phyloP scores from a whole-genome alignment of 2,797 vertebrate genomes.

The Graptemys geographica region DNA sequence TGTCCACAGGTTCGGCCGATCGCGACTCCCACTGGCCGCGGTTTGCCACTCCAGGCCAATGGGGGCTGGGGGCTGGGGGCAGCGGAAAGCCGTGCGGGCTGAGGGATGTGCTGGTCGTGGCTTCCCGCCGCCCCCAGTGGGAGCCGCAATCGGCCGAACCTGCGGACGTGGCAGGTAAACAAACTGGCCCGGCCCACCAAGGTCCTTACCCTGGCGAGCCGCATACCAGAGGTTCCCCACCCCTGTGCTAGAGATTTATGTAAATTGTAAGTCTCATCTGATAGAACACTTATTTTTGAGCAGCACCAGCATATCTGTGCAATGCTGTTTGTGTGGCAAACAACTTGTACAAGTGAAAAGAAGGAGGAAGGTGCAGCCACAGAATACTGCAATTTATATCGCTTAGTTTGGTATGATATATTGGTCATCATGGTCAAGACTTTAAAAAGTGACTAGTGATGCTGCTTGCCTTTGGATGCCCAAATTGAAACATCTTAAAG shows the following conservation, averaged over 20 bases:
- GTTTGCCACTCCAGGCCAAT: too few species aligned
- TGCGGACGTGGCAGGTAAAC: too few species aligned
- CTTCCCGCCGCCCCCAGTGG: too few species aligned
- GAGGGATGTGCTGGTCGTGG: too few species aligned
- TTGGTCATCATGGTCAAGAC: background rate
- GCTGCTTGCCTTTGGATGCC: background rate
- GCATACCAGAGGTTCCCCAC: too few species aligned
- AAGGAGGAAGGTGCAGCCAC: background rate
- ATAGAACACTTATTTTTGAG: background rate
- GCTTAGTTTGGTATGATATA: background rate
- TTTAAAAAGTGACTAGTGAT: background rate
- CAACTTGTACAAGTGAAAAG: background rate
- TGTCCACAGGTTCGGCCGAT: too few species aligned
- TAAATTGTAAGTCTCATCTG: background rate
- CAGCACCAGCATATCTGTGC: background rate
- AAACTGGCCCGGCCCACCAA: too few species aligned
- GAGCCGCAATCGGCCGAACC: too few species aligned
- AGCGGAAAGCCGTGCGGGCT: too few species aligned
- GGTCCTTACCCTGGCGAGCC: too few species aligned
- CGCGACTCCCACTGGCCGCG: too few species aligned
- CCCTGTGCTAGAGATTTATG: background rate
- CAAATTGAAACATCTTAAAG: background rate
- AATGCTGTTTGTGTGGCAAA: background rate
- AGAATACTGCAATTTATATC: background rate
- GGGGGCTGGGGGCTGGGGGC: too few species aligned